A percentile compares a stretch with the other conserved stretches of the same genome.
Conservation (phyloP, 2,113 vertebrate genomes). For the Psittacara wagleri region DNA sequence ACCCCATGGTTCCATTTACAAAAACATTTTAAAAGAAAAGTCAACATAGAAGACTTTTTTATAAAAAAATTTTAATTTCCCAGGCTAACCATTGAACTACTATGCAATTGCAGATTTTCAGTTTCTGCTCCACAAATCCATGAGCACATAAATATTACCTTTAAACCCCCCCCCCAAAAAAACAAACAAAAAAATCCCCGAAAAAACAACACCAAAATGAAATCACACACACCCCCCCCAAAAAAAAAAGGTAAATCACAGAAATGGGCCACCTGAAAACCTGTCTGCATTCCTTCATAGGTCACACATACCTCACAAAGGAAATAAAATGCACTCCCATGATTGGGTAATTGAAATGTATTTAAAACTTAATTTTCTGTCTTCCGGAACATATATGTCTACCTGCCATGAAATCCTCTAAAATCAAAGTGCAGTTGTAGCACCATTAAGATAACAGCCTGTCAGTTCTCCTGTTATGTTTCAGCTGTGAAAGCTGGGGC, state of each 20-base stretch:
- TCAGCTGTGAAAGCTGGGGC: background rate
- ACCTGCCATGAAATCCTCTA: background rate
- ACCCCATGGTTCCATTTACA: background rate
- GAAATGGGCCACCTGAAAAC: background rate
- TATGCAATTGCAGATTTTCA: background rate
- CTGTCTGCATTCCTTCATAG: background rate
- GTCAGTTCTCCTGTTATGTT: background rate
- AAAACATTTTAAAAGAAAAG: background rate
- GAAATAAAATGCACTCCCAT: background rate
- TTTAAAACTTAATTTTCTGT: background rate
- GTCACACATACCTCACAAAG: background rate
- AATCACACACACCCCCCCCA: accelerated
- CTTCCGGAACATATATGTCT: background rate
- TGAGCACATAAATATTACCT: background rate
- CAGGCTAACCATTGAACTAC: background rate
- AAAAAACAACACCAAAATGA: no score
- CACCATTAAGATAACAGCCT: background rate
- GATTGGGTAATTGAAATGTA: background rate
- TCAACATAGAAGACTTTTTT: background rate
- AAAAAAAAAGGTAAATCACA: no score
- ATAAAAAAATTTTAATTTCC: background rate
- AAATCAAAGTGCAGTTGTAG: background rate
- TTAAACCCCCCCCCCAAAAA: background rate
- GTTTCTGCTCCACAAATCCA: background rate
- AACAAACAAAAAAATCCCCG: no score